Conservation (phyloP, 2,113 vertebrate genomes). For the Halichoerus grypus region DNA sequence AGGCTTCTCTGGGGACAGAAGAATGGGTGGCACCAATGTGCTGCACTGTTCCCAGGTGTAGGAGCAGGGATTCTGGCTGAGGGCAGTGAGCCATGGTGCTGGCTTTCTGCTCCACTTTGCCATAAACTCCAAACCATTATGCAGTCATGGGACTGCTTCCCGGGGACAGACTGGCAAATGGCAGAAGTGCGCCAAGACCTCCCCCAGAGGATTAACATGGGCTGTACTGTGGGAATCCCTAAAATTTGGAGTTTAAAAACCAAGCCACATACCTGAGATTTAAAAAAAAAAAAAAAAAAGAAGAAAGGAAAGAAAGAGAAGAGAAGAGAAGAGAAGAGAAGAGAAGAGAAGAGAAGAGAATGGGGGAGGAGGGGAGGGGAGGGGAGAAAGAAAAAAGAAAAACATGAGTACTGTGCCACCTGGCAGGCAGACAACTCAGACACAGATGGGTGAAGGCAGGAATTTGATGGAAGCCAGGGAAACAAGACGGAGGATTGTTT, state of each 20-base stretch:
- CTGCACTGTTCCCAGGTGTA: background rate
- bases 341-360: too few relatives aligned
- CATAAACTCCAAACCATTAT: background rate
- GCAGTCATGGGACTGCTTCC: background rate
- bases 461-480: background rate
- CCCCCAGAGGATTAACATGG: background rate
- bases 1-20: background rate
- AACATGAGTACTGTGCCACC: background rate
- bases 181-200: background rate
- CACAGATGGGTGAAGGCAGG: background rate
- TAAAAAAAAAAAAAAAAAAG: too few relatives aligned
- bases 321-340: too few relatives aligned
- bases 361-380: too few relatives aligned
- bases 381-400: background rate
- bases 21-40: background rate
- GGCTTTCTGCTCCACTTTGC: background rate
- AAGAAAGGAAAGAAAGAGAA: too few relatives aligned
- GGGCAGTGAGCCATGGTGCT: background rate
- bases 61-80: background rate
- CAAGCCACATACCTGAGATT: background rate
- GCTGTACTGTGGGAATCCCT: background rate
- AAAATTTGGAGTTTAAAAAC: background rate
- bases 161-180: background rate
- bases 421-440: background rate
- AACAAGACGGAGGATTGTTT: too few relatives aligned